Base-by-base conservation (phyloP, 2,113 vertebrate genomes). In the Jaculus jaculus region DNA sequence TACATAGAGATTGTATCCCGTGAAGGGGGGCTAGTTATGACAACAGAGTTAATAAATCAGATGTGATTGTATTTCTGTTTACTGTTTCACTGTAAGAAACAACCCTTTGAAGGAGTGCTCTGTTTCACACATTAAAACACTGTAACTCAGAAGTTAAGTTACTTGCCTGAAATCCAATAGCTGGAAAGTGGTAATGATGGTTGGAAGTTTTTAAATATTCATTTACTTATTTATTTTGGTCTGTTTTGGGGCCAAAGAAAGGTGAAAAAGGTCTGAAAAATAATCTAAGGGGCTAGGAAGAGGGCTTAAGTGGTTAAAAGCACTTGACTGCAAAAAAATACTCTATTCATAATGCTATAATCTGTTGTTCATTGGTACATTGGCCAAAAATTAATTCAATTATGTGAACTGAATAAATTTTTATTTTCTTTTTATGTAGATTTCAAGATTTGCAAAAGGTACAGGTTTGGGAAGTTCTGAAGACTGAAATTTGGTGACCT, bases 401-500 rank as follows among this genome's bases (percentile, higher is more conserved):
- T 15, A 28, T n/a, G 7, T 83, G n/a, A 4, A 18, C 89, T 89
- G 47, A 94, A 39, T 66, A 90, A 42, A 12, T 54, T 95, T 26
- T 75, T 84, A 51, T 95, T 96, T 85, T 75, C 58, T 92, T 92
- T 89, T 24, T 96, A 18, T 77, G 7, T 91, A 65, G 23, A 58
- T 95, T 92, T 92, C 72, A 84, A n/a, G 30, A 84, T 75, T 88
- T 92, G 78, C 10, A 77, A 51, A 94, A 90, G 42, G 54, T 73
- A 26, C 32, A 72, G 23, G 21, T 83, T 95, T 93, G 75, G 66
- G 11, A 39, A 90, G 42, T 83, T 92, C 37, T 79, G 88, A 96
- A 96, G 91, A 95, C n/a, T 61, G 58, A 79, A 47, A 92, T 74
- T 89, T 84, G 93, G 73, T 60, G 68, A 82, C 78, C 21, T 84